Evolutionary conservation across 1,140 invertebrate species (phyloP).

Genomic region (Drosophila jambulina): DNA sequence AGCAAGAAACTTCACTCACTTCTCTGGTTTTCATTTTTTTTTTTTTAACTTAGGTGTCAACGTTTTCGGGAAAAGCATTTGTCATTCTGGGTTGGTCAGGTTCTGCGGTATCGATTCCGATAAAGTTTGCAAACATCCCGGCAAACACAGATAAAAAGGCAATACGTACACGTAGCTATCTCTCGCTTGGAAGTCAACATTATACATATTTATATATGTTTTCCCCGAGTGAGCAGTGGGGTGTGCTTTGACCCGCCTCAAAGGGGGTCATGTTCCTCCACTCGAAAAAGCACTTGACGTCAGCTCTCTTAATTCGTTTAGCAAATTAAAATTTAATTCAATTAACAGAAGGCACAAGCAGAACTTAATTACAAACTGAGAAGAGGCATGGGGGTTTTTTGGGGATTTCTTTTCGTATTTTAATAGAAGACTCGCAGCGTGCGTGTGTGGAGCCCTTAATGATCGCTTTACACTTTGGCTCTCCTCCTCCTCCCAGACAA

Average conservation of each 20-base stretch:
- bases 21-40: background rate
- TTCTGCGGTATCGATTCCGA: slow-evolving; percentile 30
- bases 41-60: background rate
- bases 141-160: slow-evolving; percentile 58
- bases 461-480: slow-evolving; percentile 59
- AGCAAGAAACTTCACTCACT: background rate
- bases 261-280: slow-evolving; percentile 5
- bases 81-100: slow-evolving; percentile 47
- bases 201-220: background rate
- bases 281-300: slow-evolving; percentile 33
- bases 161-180: slow-evolving; percentile 2
- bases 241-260: slow-evolving; percentile 34
- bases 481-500: background rate
- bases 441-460: slow-evolving; percentile 48
- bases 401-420: slow-evolving; percentile 6
- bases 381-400: background rate
- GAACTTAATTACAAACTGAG: slow-evolving; percentile 43
- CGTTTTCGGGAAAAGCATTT: slow-evolving; percentile 15
- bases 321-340: slow-evolving; percentile 80
- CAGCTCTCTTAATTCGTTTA: slow-evolving; percentile 59
- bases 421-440: background rate
- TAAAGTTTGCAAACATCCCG: slow-evolving; percentile 65
- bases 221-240: background rate
- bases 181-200: background rate
- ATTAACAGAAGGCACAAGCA: slow-evolving; percentile 48